These are phyloP conservation scores for Lasius fuliginosus DNA, from an alignment of 2,888 invertebrate species.

Conservation along the genomic window DNA sequence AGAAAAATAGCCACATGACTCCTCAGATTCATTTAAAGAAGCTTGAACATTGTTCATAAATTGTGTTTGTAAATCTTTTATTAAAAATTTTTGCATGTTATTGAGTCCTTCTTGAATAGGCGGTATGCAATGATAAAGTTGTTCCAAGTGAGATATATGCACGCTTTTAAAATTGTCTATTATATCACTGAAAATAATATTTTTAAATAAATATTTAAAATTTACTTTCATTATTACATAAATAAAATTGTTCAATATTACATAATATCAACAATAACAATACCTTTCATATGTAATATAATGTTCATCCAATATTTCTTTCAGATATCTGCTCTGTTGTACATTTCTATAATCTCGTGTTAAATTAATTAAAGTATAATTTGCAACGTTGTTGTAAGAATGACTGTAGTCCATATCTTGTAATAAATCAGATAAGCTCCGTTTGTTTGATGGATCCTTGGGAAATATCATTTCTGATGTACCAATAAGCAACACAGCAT, in stretches of 20 bases:
- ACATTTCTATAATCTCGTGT: constrained; percentile 82
- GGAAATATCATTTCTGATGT: constrained; percentile 86
- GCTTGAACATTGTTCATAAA: constrained; percentile 82
- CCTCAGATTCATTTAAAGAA: constrained; percentile 72
- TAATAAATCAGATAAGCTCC: constrained; percentile 81
- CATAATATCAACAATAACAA: background rate
- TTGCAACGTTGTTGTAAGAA: constrained; percentile 70
- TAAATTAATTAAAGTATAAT: constrained; percentile 56
- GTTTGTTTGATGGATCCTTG: constrained; percentile 76
- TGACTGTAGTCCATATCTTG: constrained; percentile 76
- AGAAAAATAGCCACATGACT: constrained; percentile 81
- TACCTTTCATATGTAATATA: constrained; percentile 83
- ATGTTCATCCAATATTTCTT: constrained; percentile 80
- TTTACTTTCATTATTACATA: background rate
- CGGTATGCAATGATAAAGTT: constrained; percentile 83
- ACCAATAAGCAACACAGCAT: constrained; percentile 94
- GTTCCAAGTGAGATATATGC: constrained; percentile 80
- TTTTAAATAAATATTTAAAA: constrained; percentile 6
- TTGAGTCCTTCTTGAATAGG: constrained; percentile 84
- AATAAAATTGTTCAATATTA: background rate
- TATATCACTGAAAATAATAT: constrained; percentile 76
- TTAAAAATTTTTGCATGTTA: constrained; percentile 84
- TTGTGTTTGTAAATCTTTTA: constrained; percentile 83
- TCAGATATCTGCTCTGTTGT: constrained; percentile 80
- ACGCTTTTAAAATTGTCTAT: constrained; percentile 82